Conservation (phyloP, 1,140 invertebrate genomes). For the Ostrea denselamellosa region DNA sequence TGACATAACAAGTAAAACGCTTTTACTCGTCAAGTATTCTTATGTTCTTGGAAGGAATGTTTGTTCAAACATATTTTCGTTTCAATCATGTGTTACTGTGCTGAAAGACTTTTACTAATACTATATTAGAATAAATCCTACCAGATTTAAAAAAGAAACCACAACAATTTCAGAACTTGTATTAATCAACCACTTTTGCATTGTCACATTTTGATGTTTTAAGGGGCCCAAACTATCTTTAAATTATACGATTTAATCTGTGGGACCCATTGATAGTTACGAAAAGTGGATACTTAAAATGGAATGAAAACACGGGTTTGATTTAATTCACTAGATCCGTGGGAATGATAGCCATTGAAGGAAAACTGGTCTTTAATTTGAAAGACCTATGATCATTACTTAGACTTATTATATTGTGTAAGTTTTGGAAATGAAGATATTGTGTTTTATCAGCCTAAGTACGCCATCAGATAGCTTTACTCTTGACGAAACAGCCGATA, state of each 20-base stretch:
- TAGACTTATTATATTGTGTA: neutral
- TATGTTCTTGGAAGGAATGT: neutral
- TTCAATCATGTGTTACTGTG: neutral
- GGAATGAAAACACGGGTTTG: neutral
- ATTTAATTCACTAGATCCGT: conserved; percentile 16
- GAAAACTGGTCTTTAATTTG: conserved; percentile 15
- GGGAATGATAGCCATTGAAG: neutral
- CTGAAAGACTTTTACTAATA: neutral
- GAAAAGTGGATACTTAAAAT: neutral
- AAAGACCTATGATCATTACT: neutral
- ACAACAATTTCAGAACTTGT: neutral
- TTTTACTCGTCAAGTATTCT: neutral
- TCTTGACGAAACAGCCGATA: neutral
- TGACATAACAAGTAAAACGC: neutral
- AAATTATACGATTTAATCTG: conserved; percentile 20
- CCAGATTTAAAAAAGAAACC: neutral
- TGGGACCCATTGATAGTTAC: neutral
- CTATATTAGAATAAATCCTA: neutral
- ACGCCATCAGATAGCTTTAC: neutral
- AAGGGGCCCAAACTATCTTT: neutral
- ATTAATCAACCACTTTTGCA: neutral
- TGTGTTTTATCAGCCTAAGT: neutral
- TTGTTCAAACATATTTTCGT: neutral
- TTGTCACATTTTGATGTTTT: neutral
- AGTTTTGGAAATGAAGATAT: neutral